Conservation (phyloP, 1,140 invertebrate species). For the Archivesica marissinica region DNA sequence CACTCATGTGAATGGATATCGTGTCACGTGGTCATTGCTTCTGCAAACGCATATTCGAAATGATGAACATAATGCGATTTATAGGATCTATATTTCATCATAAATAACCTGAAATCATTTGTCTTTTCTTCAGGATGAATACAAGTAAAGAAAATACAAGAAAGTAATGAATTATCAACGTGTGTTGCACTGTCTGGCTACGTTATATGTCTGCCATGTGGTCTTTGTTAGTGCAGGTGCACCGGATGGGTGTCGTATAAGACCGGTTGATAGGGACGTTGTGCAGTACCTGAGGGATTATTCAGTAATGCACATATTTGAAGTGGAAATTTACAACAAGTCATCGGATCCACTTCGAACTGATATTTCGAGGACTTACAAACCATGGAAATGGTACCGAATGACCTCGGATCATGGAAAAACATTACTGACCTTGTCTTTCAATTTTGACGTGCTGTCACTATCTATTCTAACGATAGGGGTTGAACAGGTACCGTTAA, state of each 20-base stretch:
- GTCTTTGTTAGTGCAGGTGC: background rate
- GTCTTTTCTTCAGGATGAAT: background rate
- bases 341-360: conserved; percentile 60
- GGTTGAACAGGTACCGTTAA: conserved; percentile 69
- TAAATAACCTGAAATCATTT: background rate
- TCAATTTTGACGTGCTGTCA: conserved; percentile 81
- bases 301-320: conserved; percentile 61
- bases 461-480: conserved; percentile 81
- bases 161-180: background rate
- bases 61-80: background rate
- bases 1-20: no score
- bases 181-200: background rate
- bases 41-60: background rate
- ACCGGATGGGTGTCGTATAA: background rate
- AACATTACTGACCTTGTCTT: conserved; percentile 80
- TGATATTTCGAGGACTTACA: conserved; percentile 69
- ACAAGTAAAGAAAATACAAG: background rate
- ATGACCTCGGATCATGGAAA: conserved; percentile 78
- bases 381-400: conserved; percentile 79
- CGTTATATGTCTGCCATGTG: background rate
- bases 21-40: no score
- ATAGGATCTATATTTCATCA: background rate
- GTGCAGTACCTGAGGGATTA: conserved; percentile 36
- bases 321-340: conserved; percentile 59
- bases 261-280: conserved; percentile 23